Conservation (phyloP, 2,797 vertebrate species). For the Valencia hispanica region DNA sequence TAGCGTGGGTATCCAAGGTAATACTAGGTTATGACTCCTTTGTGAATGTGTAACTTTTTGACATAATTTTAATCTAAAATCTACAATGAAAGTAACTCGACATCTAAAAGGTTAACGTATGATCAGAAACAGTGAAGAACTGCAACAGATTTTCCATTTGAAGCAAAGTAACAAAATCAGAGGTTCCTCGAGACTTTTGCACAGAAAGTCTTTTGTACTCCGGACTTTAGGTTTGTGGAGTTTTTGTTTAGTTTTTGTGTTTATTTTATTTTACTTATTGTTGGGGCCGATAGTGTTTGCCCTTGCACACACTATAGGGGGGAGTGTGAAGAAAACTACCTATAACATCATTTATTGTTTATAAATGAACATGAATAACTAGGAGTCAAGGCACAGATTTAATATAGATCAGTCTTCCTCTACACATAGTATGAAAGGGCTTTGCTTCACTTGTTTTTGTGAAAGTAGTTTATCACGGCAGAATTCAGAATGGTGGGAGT, state of each 20-base stretch:
- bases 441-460: not conserved
- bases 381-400: not conserved
- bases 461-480: not conserved
- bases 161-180: not conserved
- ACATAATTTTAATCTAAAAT: not conserved
- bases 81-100: not conserved
- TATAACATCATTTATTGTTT: not conserved
- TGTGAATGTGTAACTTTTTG: no score
- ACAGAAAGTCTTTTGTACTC: conserved; percentile 1
- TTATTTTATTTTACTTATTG: not conserved
- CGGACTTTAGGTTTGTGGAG: not conserved
- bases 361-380: not conserved
- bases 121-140: not conserved
- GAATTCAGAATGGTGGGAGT: not conserved
- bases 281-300: not conserved
- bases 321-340: not conserved
- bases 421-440: not conserved
- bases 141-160: no score
- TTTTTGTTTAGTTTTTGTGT: not conserved
- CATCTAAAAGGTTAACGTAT: not conserved
- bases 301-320: not conserved
- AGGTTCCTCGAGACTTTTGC: not conserved
- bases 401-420: not conserved
- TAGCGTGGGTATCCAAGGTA: no score
- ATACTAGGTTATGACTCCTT: no score